phyloP scores from a whole-genome alignment of 2,113 vertebrate genomes.

The Xenopus laevis region DNA sequence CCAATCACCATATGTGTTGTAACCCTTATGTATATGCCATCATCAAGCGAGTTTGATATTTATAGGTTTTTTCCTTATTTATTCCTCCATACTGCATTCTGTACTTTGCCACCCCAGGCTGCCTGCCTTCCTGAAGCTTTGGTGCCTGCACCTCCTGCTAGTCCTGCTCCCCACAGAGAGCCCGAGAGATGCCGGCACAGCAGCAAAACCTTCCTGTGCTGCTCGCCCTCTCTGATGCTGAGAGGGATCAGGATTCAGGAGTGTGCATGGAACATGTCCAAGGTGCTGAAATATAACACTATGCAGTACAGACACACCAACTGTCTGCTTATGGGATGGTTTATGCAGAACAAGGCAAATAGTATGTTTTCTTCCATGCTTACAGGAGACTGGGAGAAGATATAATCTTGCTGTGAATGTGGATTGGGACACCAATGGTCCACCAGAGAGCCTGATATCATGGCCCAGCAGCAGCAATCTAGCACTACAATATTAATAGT shows the following conservation, averaged over 20 bases:
- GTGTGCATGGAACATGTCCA: conserved; percentile 24
- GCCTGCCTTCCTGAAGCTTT: not conserved
- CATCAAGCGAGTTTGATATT: too few species aligned
- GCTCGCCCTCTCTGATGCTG: conserved; percentile 61
- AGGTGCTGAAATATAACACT: conserved; percentile 1
- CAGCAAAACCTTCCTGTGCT: conserved; percentile 32
- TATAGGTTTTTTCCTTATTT: conserved; percentile 33
- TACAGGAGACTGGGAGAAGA: too few species aligned
- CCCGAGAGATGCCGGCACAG: conserved; percentile 52
- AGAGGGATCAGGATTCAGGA: conserved; percentile 68
- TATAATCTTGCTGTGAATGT: too few species aligned
- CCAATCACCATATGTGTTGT: too few species aligned
- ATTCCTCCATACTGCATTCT: conserved; percentile 78
- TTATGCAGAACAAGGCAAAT: too few species aligned
- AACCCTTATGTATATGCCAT: too few species aligned
- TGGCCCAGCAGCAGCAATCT: too few species aligned
- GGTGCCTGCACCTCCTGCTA: conserved; percentile 3
- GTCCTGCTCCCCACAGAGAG: conserved; percentile 53
- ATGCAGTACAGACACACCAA: conserved; percentile 17
- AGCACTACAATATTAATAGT: too few species aligned
- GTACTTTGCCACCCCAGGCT: not conserved
- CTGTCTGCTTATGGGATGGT: not conserved
- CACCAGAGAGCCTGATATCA: too few species aligned
- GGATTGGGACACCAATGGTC: too few species aligned
- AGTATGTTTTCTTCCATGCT: too few species aligned